These are phyloP conservation scores for Sabatieria punctata DNA, from an alignment of 2,888 invertebrate genomes.

Conservation along the genomic window DNA sequence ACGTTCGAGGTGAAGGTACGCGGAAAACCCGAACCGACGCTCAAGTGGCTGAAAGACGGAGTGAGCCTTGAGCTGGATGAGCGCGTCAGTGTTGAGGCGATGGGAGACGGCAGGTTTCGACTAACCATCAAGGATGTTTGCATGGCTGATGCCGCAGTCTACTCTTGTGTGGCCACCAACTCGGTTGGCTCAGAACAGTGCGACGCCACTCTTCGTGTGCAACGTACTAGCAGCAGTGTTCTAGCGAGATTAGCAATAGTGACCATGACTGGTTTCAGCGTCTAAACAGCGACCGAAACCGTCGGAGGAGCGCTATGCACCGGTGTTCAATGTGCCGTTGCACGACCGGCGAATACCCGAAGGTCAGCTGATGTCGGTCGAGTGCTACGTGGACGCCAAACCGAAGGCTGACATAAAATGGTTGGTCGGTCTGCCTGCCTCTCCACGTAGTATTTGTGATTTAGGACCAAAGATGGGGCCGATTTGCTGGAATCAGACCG, in stretches of 20 bases:
- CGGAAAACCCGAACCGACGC: conserved; percentile 33
- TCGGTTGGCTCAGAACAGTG: conserved; percentile 59
- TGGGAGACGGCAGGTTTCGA: conserved; percentile 49
- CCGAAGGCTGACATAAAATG: conserved; percentile 14
- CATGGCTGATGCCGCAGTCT: conserved; percentile 52
- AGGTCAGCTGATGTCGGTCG: conserved; percentile 22
- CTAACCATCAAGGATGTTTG: conserved; percentile 67
- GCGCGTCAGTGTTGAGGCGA: conserved; percentile 46
- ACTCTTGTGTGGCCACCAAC: conserved; percentile 44
- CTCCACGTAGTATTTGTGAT: too few species aligned
- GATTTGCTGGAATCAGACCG: conserved; percentile 53
- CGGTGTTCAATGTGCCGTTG: conserved; percentile 63
- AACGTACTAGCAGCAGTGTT: conserved; percentile 35
- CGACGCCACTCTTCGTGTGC: conserved; percentile 54
- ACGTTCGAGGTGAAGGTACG: conserved; percentile 36
- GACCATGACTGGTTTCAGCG: conserved; percentile 3
- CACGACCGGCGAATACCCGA: conserved; percentile 39
- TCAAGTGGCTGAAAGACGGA: conserved; percentile 32
- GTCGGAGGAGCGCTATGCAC: conserved; percentile 39
- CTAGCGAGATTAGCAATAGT: not conserved
- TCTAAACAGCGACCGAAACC: conserved; percentile 11
- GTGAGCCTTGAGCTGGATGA: conserved; percentile 45
- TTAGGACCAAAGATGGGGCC: conserved; percentile 54
- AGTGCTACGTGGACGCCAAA: conserved; percentile 30
- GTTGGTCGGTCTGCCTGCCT: conserved; percentile 1